phyloP scores from a whole-genome alignment of 1,140 invertebrate genomes.

The Pseudoatta argentina region DNA sequence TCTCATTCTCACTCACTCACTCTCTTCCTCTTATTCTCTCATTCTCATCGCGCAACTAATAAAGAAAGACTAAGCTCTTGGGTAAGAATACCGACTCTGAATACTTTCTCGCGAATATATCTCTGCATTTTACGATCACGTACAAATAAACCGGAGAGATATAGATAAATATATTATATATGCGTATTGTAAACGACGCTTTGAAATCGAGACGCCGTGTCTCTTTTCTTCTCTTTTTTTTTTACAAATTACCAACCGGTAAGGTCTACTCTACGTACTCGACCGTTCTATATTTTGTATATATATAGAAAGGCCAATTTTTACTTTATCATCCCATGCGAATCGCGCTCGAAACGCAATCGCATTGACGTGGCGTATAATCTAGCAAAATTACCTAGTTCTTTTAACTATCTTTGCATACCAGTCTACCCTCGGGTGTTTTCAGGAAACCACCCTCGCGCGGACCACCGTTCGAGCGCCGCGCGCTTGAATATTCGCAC shows the following conservation, averaged over 20 bases:
- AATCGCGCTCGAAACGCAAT: neutral
- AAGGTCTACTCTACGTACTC: constrained; percentile 26
- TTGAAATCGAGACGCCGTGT: constrained; percentile 39
- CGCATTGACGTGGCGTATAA: constrained; percentile 21
- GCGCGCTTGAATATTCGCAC: too few species aligned
- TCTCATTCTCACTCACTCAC: constrained; percentile 10
- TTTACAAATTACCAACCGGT: constrained; percentile 48
- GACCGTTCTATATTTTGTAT: constrained; percentile 45
- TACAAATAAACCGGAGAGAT: constrained; percentile 56
- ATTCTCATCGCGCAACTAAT: constrained; percentile 78
- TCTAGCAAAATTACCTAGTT: constrained; percentile 56
- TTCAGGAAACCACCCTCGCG: constrained; percentile 1
- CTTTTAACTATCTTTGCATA: constrained; percentile 7
- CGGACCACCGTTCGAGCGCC: neutral
- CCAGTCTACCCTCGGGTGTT: constrained; percentile 7
- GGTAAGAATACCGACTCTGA: constrained; percentile 77
- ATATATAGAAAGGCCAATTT: constrained; percentile 55
- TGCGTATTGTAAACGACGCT: constrained; percentile 47
- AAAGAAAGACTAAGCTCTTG: constrained; percentile 83
- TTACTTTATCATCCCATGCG: constrained; percentile 41
- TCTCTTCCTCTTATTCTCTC: neutral
- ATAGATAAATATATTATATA: constrained; percentile 62
- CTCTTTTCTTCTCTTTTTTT: constrained; percentile 4
- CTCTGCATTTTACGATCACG: constrained; percentile 33
- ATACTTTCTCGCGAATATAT: constrained; percentile 13